Evolutionary conservation across 2,113 vertebrate genomes (phyloP), one percentile per base, ranked within the genome.

Genomic region (Nannobrachium achirus): DNA sequence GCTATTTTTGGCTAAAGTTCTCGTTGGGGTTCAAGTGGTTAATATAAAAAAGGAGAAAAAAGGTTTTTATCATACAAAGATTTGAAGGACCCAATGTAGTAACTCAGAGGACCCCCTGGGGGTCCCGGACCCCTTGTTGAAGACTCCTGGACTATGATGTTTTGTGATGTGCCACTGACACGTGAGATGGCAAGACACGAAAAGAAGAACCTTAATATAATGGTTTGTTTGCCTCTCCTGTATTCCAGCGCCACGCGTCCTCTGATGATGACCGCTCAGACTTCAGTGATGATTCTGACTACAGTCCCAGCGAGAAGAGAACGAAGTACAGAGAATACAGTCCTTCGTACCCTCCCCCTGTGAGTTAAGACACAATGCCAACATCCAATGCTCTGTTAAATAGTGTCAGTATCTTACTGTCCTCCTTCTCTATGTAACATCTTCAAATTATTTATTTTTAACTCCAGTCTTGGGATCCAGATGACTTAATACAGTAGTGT

Each of bases 221-320:
- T 1, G 13, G 0, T 72, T 0, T 25, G 0, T 48, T 2, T n/a
- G 1, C 0, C 46, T 64, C 15, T 40, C 10, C 13, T 69, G 11
- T 69, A 39, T 68, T 53, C 1, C 89, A 98, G 97, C 94, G 96
- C 4, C 96, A 98, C 6, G 93, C 96, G 0, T 98, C 96, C 1
- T 98, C 97, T 52, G 97, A 96, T 0, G 97, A 98, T 0, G 96
- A 98, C 52, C 95, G 95, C 82, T 97, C 97, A 0, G 97, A 98
- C 76, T 96, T 81, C 87, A 98, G 95, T 0, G 96, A 98, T 0
- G 97, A 98, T 19, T 98, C 97, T 0, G 97, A 98, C 79, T 98
- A 95, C 87, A 97, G 96, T 73, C 95, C 95, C 1, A 93, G 87
- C 0, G 97, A 98, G 75, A 98, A 98, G 80, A 88, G 96, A 33